Evolutionary conservation across 2,797 vertebrate species (phyloP).

Genomic region (Holocentrus rufus): DNA sequence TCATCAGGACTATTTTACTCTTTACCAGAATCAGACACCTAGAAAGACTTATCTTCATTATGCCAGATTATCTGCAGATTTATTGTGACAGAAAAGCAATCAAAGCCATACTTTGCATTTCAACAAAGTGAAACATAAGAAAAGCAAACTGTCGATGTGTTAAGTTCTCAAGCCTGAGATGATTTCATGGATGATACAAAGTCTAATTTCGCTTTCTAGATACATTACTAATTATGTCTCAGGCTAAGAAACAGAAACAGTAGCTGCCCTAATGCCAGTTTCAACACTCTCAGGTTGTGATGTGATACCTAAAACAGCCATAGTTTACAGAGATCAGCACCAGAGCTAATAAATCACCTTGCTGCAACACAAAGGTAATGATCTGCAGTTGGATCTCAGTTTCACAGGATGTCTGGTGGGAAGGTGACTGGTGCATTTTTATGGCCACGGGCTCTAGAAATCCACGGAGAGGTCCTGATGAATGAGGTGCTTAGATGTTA

Average conservation of each 20-base stretch:
- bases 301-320: not conserved
- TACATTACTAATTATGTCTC: too few relatives aligned
- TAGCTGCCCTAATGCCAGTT: too few relatives aligned
- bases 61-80: constrained; percentile 67
- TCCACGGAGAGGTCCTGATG: constrained; percentile 53
- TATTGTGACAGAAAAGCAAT: constrained; percentile 31
- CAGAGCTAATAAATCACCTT: constrained; percentile 64
- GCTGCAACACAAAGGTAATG: constrained; percentile 60
- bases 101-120: constrained; percentile 4
- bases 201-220: too few relatives aligned
- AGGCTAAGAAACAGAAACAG: too few relatives aligned
- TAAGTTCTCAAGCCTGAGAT: too few relatives aligned
- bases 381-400: constrained; percentile 64
- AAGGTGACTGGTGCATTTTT: constrained; percentile 71
- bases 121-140: too few relatives aligned
- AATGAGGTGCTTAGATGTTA: constrained; percentile 48
- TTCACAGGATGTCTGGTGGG: constrained; percentile 44
- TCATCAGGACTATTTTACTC: constrained; percentile 24
- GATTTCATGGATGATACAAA: too few relatives aligned
- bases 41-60: constrained; percentile 55
- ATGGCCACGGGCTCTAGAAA: constrained; percentile 62
- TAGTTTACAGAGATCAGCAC: constrained; percentile 41
- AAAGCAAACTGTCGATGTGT: too few relatives aligned
- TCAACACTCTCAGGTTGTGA: too few relatives aligned
- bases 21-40: constrained; percentile 42